phyloP scores from a whole-genome alignment of 2,113 vertebrate species.

The Phylloscopus whistleri region DNA sequence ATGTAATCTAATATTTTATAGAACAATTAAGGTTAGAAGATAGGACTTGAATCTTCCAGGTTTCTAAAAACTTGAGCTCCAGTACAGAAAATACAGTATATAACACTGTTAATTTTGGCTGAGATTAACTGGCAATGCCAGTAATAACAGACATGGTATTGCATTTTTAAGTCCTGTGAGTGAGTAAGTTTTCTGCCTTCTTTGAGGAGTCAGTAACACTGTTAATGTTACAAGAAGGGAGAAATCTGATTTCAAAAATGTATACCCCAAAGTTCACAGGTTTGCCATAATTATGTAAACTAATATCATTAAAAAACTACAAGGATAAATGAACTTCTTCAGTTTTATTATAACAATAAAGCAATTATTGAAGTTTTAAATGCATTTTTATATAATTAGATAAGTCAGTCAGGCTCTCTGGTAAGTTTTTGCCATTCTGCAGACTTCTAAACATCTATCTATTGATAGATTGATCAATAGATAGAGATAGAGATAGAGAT shows the following conservation, averaged over 20 bases:
- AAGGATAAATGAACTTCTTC: not conserved
- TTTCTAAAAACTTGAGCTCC: not conserved
- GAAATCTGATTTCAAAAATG: not conserved
- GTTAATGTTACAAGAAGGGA: not conserved
- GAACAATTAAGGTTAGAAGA: not conserved
- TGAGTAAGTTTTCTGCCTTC: not conserved
- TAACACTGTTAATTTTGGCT: not conserved
- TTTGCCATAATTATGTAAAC: not conserved
- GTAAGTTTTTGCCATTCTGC: not conserved
- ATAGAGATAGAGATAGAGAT: not conserved
- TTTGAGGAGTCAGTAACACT: not conserved
- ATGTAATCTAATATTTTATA: not conserved
- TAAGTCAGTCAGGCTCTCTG: not conserved
- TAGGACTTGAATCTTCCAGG: not conserved
- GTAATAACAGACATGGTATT: not conserved
- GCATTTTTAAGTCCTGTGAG: not conserved
- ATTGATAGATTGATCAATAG: fast-evolving
- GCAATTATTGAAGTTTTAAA: not conserved
- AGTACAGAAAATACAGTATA: not conserved
- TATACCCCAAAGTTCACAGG: not conserved
- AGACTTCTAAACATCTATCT: not conserved
- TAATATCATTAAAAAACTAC: not conserved
- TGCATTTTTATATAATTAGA: not conserved
- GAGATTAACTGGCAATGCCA: not conserved
- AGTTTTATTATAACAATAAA: not conserved